Evolutionary conservation across 2,797 vertebrate species (phyloP).

Genomic region (Heteromormyrus szaboi): DNA sequence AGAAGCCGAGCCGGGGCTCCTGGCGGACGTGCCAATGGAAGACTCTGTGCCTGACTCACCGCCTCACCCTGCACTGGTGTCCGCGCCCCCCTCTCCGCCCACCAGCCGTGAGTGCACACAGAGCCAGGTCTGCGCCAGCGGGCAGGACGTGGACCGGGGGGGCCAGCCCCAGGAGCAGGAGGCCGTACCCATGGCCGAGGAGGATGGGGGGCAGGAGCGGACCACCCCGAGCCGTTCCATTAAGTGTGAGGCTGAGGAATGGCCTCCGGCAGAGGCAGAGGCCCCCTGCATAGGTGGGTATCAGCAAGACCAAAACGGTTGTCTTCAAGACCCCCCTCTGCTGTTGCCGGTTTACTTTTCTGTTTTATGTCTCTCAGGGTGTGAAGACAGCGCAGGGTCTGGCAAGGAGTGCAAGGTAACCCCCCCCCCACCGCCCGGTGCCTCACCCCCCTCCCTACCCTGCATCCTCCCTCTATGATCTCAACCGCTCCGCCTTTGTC

Average conservation of each 20-base stretch:
- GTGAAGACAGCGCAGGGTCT: constrained; percentile 70
- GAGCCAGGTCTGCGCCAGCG: neutral
- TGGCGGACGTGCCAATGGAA: constrained; percentile 42
- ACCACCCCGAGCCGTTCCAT: constrained; percentile 38
- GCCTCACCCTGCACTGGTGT: neutral
- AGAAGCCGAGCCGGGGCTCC: constrained; percentile 36
- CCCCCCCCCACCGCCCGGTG: no score
- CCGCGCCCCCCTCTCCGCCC: constrained; percentile 21
- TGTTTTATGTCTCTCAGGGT: constrained; percentile 45
- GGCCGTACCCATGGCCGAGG: constrained; percentile 28
- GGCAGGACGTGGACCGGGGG: neutral
- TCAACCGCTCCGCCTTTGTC: constrained; percentile 10
- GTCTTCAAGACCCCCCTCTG: neutral
- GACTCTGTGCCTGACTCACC: neutral
- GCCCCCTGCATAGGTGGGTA: constrained; percentile 56
- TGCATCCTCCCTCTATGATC: constrained; percentile 26
- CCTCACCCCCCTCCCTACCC: neutral
- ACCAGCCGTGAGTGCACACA: constrained; percentile 36
- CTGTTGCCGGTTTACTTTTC: neutral
- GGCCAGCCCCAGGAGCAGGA: constrained; percentile 33
- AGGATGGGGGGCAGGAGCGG: constrained; percentile 27
- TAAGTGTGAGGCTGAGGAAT: constrained; percentile 66
- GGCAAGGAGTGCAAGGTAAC: constrained; percentile 66
- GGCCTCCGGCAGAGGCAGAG: constrained; percentile 59
- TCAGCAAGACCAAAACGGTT: neutral